Evolutionary conservation across 2,797 vertebrate genomes (phyloP).

Genomic region (Hypotaenidia okinawae): DNA sequence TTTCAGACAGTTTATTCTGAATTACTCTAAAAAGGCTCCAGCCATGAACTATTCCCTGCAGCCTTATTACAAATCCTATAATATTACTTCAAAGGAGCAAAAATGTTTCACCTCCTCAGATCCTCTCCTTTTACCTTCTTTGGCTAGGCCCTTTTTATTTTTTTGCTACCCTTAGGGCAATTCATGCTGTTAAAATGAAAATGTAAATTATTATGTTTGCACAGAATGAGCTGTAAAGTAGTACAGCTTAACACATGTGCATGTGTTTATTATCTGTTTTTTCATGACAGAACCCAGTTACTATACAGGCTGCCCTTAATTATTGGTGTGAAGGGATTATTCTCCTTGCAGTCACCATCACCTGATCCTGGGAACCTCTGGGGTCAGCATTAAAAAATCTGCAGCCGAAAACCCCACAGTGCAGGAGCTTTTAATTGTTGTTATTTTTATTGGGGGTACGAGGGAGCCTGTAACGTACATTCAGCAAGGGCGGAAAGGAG

Average conservation of each 20-base stretch:
- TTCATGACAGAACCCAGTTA: constrained; percentile 79
- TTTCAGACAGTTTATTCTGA: constrained; percentile 78
- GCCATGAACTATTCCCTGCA: constrained; percentile 75
- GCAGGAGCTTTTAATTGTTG: constrained; percentile 57
- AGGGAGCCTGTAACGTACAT: constrained; percentile 33
- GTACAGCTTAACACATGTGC: constrained; percentile 81
- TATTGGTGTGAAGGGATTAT: constrained; percentile 81
- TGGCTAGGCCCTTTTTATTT: constrained; percentile 65
- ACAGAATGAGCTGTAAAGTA: constrained; percentile 83
- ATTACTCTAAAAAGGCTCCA: constrained; percentile 72
- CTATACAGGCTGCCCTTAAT: constrained; percentile 78
- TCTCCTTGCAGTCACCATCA: constrained; percentile 71
- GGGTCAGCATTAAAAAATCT: constrained; percentile 67
- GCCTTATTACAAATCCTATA: constrained; percentile 81
- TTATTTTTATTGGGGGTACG: constrained; percentile 48
- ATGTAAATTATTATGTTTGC: constrained; percentile 81
- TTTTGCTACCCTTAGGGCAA: constrained; percentile 77
- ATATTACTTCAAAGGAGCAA: constrained; percentile 81
- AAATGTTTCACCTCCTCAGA: constrained; percentile 79
- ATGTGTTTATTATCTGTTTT: constrained; percentile 85
- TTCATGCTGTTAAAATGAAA: constrained; percentile 78
- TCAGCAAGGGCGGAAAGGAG: constrained; percentile 33
- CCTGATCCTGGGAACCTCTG: constrained; percentile 71
- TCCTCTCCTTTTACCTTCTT: constrained; percentile 73
- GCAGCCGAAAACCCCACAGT: constrained; percentile 22